A percentile compares a stretch with the other conserved stretches of the same genome.
phyloP scores from a whole-genome alignment of 2,888 invertebrate species.

The Macaria notata region DNA sequence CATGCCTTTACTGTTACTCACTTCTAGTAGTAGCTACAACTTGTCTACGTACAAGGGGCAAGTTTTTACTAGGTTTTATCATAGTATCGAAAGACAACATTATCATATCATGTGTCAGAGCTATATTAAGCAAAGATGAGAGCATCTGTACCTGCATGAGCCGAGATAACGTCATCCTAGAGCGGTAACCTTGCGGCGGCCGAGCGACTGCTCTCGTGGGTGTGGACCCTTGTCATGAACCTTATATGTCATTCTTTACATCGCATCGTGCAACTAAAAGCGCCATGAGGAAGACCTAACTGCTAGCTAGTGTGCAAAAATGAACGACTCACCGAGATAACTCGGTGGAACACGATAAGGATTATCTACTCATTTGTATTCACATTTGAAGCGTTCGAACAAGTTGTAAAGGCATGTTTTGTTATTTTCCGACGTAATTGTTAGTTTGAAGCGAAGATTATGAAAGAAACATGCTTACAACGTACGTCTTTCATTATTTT shows the following conservation, averaged over 20 bases:
- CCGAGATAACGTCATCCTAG: constrained; percentile 29
- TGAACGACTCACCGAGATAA: neutral
- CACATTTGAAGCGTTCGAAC: constrained; percentile 5
- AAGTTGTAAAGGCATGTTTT: constrained; percentile 11
- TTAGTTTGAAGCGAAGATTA: constrained; percentile 17
- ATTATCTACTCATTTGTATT: constrained; percentile 8
- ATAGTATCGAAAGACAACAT: neutral
- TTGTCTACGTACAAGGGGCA: neutral
- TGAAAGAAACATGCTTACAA: constrained; percentile 19
- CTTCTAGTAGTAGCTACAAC: too few species aligned
- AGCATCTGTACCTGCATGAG: constrained; percentile 26
- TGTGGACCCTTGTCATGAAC: constrained; percentile 1
- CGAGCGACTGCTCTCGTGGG: constrained; percentile 26
- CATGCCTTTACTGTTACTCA: too few species aligned
- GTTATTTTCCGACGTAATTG: constrained; percentile 14
- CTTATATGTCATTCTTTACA: neutral
- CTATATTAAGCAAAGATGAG: constrained; percentile 21
- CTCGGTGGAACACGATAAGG: constrained; percentile 8
- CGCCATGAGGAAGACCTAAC: constrained; percentile 2
- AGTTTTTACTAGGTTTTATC: neutral
- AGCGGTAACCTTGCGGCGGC: constrained; percentile 20
- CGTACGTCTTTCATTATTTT: constrained; percentile 17
- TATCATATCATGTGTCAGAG: constrained; percentile 18
- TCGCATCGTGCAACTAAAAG: too few species aligned
- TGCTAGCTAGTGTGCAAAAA: neutral